Conservation (phyloP, 1,140 invertebrate genomes). For the Eufriesea mexicana region DNA sequence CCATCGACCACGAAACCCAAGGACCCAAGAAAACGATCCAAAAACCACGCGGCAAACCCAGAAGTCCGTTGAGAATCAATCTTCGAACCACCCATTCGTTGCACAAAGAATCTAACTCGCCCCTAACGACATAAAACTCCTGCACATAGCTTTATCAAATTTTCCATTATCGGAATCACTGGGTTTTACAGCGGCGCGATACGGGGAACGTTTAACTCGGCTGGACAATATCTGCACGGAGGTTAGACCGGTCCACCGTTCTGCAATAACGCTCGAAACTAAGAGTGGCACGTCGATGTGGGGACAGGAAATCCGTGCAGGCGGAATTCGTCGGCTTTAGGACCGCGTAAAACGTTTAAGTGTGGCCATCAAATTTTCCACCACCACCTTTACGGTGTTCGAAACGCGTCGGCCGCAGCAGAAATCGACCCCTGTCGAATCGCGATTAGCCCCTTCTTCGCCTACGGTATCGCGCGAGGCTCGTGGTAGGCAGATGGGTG, state of each 20-base stretch:
- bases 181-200: neutral
- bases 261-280: constrained; percentile 16
- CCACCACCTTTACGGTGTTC: constrained; percentile 27
- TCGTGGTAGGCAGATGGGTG: too few relatives aligned
- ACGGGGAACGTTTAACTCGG: neutral
- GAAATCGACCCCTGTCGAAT: constrained; percentile 25
- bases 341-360: constrained; percentile 45
- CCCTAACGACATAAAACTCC: neutral
- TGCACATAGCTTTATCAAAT: constrained; percentile 24
- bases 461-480: too few relatives aligned
- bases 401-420: neutral
- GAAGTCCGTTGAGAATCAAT: neutral
- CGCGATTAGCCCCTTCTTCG: constrained; percentile 12
- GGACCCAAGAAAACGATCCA: too few relatives aligned
- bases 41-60: neutral
- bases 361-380: constrained; percentile 45
- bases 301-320: constrained; percentile 26
- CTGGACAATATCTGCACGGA: neutral
- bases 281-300: neutral
- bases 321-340: constrained; percentile 25
- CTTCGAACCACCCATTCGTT: neutral
- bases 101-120: neutral
- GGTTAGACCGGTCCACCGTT: neutral
- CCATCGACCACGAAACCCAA: too few relatives aligned
- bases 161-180: constrained; percentile 11